These are phyloP conservation scores for Orius laevigatus DNA, from an alignment of 1,140 invertebrate species.

Conservation along the genomic window DNA sequence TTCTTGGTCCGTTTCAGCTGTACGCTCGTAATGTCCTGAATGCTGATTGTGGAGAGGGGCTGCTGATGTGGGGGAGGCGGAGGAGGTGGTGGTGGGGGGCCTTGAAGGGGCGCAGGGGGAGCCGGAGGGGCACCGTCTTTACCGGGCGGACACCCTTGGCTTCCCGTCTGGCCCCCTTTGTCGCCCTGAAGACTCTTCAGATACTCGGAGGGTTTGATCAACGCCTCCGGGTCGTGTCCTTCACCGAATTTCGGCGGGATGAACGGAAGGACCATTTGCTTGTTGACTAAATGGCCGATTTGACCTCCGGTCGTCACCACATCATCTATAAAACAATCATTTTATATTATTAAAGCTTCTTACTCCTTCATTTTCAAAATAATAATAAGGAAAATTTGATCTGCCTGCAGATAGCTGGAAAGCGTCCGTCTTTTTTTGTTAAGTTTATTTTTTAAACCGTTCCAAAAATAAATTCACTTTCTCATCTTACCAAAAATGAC, in stretches of 20 bases:
- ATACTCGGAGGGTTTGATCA: slow-evolving; percentile 85
- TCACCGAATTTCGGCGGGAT: slow-evolving; percentile 68
- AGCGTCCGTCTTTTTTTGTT: too few species aligned
- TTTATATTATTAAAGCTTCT: too few species aligned
- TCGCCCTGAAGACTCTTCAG: slow-evolving; percentile 57
- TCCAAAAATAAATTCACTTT: too few species aligned
- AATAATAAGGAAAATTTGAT: too few species aligned
- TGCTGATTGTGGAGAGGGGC: slow-evolving; percentile 65
- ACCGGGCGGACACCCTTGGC: background rate
- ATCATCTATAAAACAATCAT: too few species aligned
- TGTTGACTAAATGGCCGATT: slow-evolving; percentile 47
- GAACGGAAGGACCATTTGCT: slow-evolving; percentile 68
- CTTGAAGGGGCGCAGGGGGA: slow-evolving; percentile 33
- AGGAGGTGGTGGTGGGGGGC: slow-evolving; percentile 28
- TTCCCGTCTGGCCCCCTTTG: background rate
- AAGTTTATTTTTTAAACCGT: too few species aligned
- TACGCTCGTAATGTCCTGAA: slow-evolving; percentile 69
- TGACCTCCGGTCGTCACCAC: background rate
- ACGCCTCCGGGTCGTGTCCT: slow-evolving; percentile 46
- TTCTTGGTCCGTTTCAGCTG: slow-evolving; percentile 52
- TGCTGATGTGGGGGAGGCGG: slow-evolving; percentile 31
- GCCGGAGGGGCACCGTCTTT: slow-evolving; percentile 17
- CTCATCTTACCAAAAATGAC: too few species aligned
- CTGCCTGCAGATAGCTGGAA: too few species aligned
- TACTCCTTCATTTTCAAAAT: too few species aligned